Conservation (phyloP, 2,113 vertebrate species). For the Silurus meridionalis region DNA sequence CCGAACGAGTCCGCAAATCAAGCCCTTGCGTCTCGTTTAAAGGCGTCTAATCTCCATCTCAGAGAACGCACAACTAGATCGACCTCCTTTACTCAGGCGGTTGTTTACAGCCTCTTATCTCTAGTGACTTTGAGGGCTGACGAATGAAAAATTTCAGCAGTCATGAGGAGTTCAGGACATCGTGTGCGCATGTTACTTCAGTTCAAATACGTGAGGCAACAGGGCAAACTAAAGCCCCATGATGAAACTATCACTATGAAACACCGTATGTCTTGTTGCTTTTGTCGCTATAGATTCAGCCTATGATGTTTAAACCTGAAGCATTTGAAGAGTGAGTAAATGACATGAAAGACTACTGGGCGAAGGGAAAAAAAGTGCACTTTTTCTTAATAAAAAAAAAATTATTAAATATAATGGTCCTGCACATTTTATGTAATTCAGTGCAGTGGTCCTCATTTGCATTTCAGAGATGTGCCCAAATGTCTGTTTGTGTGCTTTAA, state of each 20-base stretch:
- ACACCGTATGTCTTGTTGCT: slow-evolving; percentile 58
- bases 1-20: slow-evolving; percentile 1
- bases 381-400: slow-evolving; percentile 41
- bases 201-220: slow-evolving; percentile 9
- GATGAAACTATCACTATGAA: slow-evolving; percentile 54
- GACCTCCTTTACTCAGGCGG: slow-evolving; percentile 1
- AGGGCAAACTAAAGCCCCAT: slow-evolving; percentile 45
- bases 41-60: slow-evolving; percentile 57
- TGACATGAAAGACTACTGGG: slow-evolving; percentile 59
- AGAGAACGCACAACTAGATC: slow-evolving; percentile 65
- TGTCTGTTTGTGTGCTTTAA: slow-evolving; percentile 35
- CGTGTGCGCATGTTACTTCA: slow-evolving; percentile 3
- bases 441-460: slow-evolving; percentile 54
- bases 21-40: slow-evolving; percentile 38
- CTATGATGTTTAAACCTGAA: slow-evolving; percentile 19
- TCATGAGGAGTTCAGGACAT: slow-evolving; percentile 8
- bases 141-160: background rate
- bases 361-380: slow-evolving; percentile 57
- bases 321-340: slow-evolving; percentile 49
- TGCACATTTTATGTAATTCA: slow-evolving; percentile 42
- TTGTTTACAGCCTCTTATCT: slow-evolving; percentile 28
- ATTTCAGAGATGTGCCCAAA: slow-evolving; percentile 59
- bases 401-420: background rate
- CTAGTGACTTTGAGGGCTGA: slow-evolving; percentile 14
- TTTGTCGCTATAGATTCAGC: slow-evolving; percentile 29